Evolutionary conservation across 1,140 invertebrate genomes (phyloP), one percentile per base, ranked within the genome.

Genomic region (Drosophila funebris): DNA sequence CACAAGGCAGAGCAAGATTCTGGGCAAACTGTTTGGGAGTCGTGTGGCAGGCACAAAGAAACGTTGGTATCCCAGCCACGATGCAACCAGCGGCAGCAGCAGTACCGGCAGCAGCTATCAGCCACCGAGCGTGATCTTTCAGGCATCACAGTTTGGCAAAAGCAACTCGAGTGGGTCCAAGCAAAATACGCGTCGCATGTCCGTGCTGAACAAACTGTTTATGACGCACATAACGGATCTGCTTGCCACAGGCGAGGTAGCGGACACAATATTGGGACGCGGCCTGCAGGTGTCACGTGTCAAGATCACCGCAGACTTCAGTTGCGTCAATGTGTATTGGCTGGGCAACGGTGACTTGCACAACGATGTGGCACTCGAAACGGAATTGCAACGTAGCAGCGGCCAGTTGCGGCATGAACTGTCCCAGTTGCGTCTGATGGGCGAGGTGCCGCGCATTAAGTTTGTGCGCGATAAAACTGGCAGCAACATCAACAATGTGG

Each of bases 171-270:
- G 24, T 2, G 92, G 92, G 2, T 91, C 91, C 18, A 93, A 94
- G 53, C 85, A 90, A 41, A 92, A 92, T 6, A 76, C 87, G 1
- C 91, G 93, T 43, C 90, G 96, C 85, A 91, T 94, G 5, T 91
- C 92, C 0, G 93, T 96, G 36, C 87, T 96, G 6, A 96, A 96
- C 90, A 96, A 96, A 91, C 66, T 96, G n/a, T 96, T 96, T 76
- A 96, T 96, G 95, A 94, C 94, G 78, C 92, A 96, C 44, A 94
- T 96, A 13, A 96, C 95, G 0, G 96, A 96, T 77, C 87, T 96
- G 7, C 93, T 97, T 93, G 93, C 95, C 2, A 95, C 95, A 3
- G 95, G 95, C 1, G 94, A 94, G 73, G 91, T 94, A 14, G 92
- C 94, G 4, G 83, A 93, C 20, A 80, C 93, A 31, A 84, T 96